phyloP scores from a whole-genome alignment of 2,113 vertebrate species.

The Carassius auratus region DNA sequence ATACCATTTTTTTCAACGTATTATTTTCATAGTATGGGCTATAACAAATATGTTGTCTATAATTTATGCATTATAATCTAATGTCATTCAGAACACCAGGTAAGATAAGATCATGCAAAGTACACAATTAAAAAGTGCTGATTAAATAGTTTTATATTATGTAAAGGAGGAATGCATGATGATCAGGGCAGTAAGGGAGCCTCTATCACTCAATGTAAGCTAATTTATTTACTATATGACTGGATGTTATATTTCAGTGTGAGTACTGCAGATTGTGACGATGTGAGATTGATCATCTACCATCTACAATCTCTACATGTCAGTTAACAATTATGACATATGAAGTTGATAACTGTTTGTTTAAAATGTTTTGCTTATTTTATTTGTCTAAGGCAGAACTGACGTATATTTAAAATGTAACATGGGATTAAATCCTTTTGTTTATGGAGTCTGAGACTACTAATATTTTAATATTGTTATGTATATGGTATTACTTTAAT shows the following conservation, averaged over 20 bases:
- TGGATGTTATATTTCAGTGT: not conserved
- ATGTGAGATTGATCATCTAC: not conserved
- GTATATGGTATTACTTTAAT: not conserved
- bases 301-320: not conserved
- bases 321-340: not conserved
- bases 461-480: not conserved
- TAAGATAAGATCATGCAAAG: not conserved
- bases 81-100: not conserved
- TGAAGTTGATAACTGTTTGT: not conserved
- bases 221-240: not conserved
- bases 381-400: not conserved
- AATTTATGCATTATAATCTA: not conserved
- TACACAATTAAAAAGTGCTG: not conserved
- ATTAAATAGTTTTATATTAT: not conserved
- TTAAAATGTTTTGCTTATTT: not conserved
- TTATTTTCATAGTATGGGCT: not conserved
- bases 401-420: not conserved
- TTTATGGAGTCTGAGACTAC: not conserved
- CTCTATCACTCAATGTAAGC: not conserved
- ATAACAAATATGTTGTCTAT: not conserved
- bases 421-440: not conserved
- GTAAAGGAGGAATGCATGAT: not conserved
- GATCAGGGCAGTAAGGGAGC: not conserved
- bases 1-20: not conserved
- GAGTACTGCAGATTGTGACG: not conserved